A percentile compares a stretch with the other conserved stretches of the same genome.
These are phyloP conservation scores for Stenopsyche tienmushanensis DNA, from an alignment of 1,140 invertebrate species.

Conservation along the genomic window DNA sequence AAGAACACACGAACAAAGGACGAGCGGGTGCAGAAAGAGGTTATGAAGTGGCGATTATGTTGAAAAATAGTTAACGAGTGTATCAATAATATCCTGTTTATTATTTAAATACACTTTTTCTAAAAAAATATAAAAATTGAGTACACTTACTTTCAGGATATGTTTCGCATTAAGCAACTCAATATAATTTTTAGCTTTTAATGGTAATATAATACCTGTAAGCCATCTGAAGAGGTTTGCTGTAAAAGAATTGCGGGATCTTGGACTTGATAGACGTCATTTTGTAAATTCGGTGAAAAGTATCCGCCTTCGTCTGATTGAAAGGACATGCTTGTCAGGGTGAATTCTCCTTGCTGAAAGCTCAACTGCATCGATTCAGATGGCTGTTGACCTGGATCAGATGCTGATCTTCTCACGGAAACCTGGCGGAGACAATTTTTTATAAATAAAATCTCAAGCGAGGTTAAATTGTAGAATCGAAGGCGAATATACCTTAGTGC, in stretches of 20 bases:
- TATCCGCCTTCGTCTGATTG: slow-evolving; percentile 70
- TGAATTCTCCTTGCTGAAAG: slow-evolving; percentile 61
- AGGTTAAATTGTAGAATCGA: not conserved
- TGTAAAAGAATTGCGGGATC: slow-evolving; percentile 69
- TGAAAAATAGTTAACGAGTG: too few species aligned
- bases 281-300: slow-evolving; percentile 70
- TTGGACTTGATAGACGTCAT: slow-evolving; percentile 76
- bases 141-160: too few species aligned
- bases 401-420: slow-evolving; percentile 57
- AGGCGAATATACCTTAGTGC: slow-evolving; percentile 61
- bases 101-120: too few species aligned
- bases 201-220: slow-evolving; percentile 31
- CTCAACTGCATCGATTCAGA: slow-evolving; percentile 59
- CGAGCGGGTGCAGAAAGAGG: too few species aligned
- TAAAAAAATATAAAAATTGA: too few species aligned
- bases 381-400: slow-evolving; percentile 64
- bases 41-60: too few species aligned
- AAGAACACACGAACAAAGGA: too few species aligned
- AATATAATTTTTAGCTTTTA: too few species aligned
- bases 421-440: slow-evolving; percentile 17
- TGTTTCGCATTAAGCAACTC: too few species aligned
- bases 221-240: slow-evolving; percentile 41
- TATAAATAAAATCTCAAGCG: not conserved
- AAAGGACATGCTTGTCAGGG: slow-evolving; percentile 63
- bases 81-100: too few species aligned